Conservation (phyloP, 2,888 invertebrate genomes). For the Callyntrura sp. region DNA sequence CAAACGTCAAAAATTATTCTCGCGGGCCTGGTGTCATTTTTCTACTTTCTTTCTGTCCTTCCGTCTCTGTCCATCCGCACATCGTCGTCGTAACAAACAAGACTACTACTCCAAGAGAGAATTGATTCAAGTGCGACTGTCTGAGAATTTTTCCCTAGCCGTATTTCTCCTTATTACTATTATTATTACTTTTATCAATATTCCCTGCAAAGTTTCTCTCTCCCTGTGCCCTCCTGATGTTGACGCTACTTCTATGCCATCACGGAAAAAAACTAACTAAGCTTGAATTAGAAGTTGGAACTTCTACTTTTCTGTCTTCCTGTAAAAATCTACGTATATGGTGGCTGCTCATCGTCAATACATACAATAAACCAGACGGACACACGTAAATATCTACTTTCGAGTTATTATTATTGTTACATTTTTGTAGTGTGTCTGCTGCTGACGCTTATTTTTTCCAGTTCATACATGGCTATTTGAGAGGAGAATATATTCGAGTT, state of each 20-base stretch:
- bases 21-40: conserved; percentile 54
- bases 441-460: conserved; percentile 67
- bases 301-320: conserved; percentile 18
- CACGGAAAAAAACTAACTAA: conserved; percentile 56
- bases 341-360: too few relatives aligned
- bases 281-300: conserved; percentile 68
- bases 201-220: conserved; percentile 73
- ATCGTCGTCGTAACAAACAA: conserved; percentile 30
- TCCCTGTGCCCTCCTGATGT: conserved; percentile 68
- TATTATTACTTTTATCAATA: conserved; percentile 82
- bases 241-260: conserved; percentile 60
- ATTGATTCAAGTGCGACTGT: conserved; percentile 73
- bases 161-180: conserved; percentile 79
- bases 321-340: not conserved
- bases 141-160: conserved; percentile 78
- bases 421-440: conserved; percentile 67
- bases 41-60: conserved; percentile 34
- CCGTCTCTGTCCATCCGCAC: conserved; percentile 40
- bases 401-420: conserved; percentile 66
- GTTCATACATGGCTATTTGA: conserved; percentile 8
- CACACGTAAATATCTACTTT: conserved; percentile 30
- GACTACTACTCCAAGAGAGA: conserved; percentile 59
- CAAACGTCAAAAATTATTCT: conserved; percentile 71
- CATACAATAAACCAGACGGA: not conserved
- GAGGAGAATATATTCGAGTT: not conserved